Evolutionary conservation across 2,113 vertebrate genomes (phyloP), one percentile per base, ranked within the genome.

Genomic region (Python bivittatus): DNA sequence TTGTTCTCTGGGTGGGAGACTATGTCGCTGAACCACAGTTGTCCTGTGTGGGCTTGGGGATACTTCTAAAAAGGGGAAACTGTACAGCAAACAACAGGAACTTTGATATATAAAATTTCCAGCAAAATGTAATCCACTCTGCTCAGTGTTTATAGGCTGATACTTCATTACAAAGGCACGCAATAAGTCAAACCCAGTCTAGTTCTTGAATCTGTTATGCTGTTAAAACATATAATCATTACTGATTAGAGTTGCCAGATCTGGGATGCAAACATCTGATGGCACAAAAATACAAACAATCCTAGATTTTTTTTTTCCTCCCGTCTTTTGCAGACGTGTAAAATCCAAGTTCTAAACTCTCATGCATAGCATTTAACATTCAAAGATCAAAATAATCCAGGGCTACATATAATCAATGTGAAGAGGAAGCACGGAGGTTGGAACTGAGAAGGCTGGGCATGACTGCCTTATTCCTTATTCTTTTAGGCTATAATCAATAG

Each of bases 301-400:
- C 38, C n/a, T 79, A 79, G n/a, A n/a, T n/a, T n/a, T n/a, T n/a
- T n/a, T 7, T 79, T 79, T 38, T 72, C 13, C n/a, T 72, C n/a
- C 68, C 68, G 38, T 72, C 15, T 72, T 17, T 8, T 79, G 68
- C 68, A 79, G 68, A 79, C 15, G 20, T 38, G n/a, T 87, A 91
- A 87, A 87, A 52, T 52, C 15, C 64, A 72, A 56, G 8, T 56
- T 72, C 84, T 91, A 87, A 58, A 68, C 23, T 68, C 15, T 72
- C 8, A 25, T 56, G 56, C 68, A 38, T 60, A 68, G 25, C 6
- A 68, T 68, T 72, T 72, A 72, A 15, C 0, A 0, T 72, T 86
- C 90, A 86, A 91, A 91, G 60, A 91, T 86, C 84, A 91, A 91
- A 91, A 91, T 52, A 54, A 72, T 72, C 68, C 48, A 87, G 5